Evolutionary conservation across 2,888 invertebrate genomes (phyloP).

Genomic region (Yponomeuta plumbellus): DNA sequence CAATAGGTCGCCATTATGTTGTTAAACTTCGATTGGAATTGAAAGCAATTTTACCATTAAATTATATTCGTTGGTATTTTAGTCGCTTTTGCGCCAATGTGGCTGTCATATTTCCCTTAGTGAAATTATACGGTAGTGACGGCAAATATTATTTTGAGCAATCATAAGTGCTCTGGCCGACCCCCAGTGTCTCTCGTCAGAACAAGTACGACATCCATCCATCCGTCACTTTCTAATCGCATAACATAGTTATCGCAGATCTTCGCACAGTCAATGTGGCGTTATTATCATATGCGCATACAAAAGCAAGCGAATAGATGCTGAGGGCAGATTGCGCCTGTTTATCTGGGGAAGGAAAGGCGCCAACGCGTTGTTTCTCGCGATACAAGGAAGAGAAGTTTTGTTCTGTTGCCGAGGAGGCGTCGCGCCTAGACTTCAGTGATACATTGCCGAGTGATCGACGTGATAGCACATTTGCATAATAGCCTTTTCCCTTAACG

Average conservation of each 20-base stretch:
- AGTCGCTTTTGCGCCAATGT: background rate
- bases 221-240: slow-evolving; percentile 13
- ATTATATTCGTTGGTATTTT: background rate
- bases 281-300: slow-evolving; percentile 45
- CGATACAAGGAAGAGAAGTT: slow-evolving; percentile 36
- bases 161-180: background rate
- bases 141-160: background rate
- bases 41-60: slow-evolving; percentile 4
- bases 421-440: slow-evolving; percentile 29
- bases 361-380: slow-evolving; percentile 34
- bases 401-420: slow-evolving; percentile 46
- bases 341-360: slow-evolving; percentile 46
- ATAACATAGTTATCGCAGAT: slow-evolving; percentile 1
- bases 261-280: slow-evolving; percentile 24
- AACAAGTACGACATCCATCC: slow-evolving; percentile 10
- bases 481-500: slow-evolving; percentile 15
- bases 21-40: slow-evolving; percentile 16
- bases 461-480: slow-evolving; percentile 14
- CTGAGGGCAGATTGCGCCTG: slow-evolving; percentile 40
- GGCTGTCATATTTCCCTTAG: background rate
- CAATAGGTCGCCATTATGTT: slow-evolving; percentile 16
- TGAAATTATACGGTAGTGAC: background rate
- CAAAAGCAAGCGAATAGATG: slow-evolving; percentile 32
- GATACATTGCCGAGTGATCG: slow-evolving; percentile 17
- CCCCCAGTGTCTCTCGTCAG: background rate